These are phyloP conservation scores for Oreochromis mossambicus DNA, from an alignment of 2,797 vertebrate species.

Conservation along the genomic window DNA sequence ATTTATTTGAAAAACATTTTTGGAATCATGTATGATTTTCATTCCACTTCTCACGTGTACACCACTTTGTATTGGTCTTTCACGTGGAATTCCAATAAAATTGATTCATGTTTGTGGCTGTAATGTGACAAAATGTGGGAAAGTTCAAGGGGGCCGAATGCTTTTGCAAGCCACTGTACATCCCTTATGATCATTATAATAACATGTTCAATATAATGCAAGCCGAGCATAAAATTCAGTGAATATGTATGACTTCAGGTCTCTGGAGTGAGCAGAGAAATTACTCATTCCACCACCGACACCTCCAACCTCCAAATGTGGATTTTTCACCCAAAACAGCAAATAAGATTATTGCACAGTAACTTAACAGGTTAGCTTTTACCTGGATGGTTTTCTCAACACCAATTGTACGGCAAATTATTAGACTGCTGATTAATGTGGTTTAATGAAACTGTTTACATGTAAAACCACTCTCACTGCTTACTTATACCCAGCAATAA, in stretches of 20 bases:
- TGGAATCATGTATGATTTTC: no score
- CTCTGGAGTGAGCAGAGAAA: neutral
- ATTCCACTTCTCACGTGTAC: no score
- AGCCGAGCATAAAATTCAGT: neutral
- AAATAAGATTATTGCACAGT: neutral
- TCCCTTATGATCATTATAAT: neutral
- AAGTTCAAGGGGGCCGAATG: no score
- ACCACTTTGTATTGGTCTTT: no score
- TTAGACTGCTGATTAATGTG: neutral
- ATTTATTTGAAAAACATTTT: no score
- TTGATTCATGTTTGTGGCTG: no score
- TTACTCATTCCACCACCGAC: neutral
- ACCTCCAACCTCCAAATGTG: neutral
- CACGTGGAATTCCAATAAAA: no score
- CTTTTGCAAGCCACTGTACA: no score
- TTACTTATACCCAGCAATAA: neutral
- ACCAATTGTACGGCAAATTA: neutral
- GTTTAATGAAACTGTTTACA: conserved; percentile 10
- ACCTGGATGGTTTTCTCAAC: neutral
- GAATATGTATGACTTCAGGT: neutral
- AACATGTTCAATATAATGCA: neutral
- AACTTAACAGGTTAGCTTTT: neutral
- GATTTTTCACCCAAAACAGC: neutral
- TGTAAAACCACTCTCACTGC: neutral
- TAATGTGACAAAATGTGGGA: no score